Evolutionary conservation across 2,113 vertebrate species (phyloP).

Genomic region (Eulacestoma nigropectus): DNA sequence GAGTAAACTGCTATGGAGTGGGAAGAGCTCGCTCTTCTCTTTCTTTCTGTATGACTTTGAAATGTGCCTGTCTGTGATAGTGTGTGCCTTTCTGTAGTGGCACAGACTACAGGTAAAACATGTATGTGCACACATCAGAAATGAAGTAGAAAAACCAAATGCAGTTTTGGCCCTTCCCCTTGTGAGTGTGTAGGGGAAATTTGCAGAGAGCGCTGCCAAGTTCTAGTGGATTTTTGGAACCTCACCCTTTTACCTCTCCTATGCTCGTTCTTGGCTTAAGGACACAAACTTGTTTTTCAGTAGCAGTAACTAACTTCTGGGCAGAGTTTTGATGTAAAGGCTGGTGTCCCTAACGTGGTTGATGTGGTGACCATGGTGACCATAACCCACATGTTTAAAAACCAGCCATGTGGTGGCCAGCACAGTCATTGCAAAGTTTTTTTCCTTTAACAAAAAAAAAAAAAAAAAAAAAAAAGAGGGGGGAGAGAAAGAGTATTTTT

Average conservation of each 20-base stretch:
- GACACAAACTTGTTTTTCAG: background rate
- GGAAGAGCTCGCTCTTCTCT: background rate
- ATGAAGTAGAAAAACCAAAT: background rate
- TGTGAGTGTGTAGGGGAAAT: background rate
- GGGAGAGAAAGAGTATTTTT: too few species aligned
- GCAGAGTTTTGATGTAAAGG: background rate
- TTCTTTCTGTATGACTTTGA: background rate
- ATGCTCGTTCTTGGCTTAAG: background rate
- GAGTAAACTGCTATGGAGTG: background rate
- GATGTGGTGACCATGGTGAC: background rate
- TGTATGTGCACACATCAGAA: background rate
- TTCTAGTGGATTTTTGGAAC: background rate
- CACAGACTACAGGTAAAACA: background rate
- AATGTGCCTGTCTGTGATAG: background rate
- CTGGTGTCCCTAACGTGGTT: accelerated
- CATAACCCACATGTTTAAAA: accelerated
- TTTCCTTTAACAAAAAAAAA: too few species aligned
- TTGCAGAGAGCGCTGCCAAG: background rate
- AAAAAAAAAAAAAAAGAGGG: too few species aligned
- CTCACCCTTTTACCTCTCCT: accelerated
- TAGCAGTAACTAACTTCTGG: background rate
- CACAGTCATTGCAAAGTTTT: background rate
- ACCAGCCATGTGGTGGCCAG: background rate
- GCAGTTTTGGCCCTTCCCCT: background rate
- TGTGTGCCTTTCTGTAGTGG: background rate